Evolutionary conservation across 2,113 vertebrate genomes (phyloP).

Genomic region (Phylloscopus whistleri): DNA sequence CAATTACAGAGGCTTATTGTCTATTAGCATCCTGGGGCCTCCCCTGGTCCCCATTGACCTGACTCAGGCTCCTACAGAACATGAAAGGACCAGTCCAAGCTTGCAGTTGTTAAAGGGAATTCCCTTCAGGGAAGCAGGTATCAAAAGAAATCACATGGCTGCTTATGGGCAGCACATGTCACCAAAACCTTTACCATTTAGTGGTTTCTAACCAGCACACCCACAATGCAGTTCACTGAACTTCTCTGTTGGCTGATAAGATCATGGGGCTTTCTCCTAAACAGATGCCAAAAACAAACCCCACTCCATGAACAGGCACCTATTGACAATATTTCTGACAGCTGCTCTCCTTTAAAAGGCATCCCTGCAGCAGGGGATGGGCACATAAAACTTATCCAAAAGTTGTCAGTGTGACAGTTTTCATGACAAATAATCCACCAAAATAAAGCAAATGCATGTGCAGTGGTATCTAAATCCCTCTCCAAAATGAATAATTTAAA

Average conservation of each 20-base stretch:
- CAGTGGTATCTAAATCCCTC: background rate
- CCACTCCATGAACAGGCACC: background rate
- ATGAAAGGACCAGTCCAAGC: background rate
- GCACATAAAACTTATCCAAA: background rate
- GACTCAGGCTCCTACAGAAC: background rate
- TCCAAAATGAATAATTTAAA: background rate
- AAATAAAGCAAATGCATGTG: background rate
- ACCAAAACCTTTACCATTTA: too few relatives aligned
- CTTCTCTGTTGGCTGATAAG: background rate
- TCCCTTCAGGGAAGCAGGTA: background rate
- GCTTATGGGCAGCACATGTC: background rate
- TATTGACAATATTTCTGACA: background rate
- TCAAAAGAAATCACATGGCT: background rate
- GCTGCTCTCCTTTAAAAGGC: background rate
- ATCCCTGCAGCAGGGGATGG: background rate
- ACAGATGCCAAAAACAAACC: background rate
- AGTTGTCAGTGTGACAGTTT: background rate
- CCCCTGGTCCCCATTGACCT: background rate
- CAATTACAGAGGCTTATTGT: background rate
- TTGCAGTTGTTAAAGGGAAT: background rate
- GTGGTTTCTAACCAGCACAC: too few relatives aligned
- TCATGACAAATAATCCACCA: background rate
- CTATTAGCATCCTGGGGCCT: background rate
- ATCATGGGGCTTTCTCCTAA: background rate
- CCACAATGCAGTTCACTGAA: too few relatives aligned